Percentiles rank a stretch among this genome's conserved stretches.
Conservation (phyloP, 2,113 vertebrate genomes). For the Cebus imitator region DNA sequence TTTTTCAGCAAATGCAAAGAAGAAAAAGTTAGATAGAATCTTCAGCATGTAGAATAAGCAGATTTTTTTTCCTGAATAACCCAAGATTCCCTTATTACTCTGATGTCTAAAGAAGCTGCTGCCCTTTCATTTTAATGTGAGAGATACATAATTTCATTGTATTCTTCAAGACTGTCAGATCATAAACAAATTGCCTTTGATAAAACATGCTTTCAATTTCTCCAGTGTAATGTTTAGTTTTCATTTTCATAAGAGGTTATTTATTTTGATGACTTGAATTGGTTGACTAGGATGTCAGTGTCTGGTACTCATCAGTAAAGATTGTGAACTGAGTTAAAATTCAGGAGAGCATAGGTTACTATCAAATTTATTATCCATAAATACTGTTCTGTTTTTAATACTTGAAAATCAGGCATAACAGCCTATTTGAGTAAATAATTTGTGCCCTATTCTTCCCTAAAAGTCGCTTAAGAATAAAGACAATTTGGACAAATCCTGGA, state of each 20-base stretch:
- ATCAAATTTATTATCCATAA: slow-evolving; percentile 57
- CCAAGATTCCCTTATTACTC: slow-evolving; percentile 62
- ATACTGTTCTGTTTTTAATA: slow-evolving; percentile 58
- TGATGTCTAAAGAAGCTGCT: slow-evolving; percentile 47
- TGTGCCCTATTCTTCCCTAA: background rate
- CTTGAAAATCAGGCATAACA: slow-evolving; percentile 59
- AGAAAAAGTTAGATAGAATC: background rate
- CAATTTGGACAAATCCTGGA: background rate
- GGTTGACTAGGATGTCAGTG: slow-evolving; percentile 66
- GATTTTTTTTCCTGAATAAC: slow-evolving; percentile 57
- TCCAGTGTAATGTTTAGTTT: slow-evolving; percentile 73
- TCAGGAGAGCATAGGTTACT: slow-evolving; percentile 17
- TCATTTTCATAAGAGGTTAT: slow-evolving; percentile 70
- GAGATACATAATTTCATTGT: slow-evolving; percentile 27
- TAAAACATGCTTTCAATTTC: slow-evolving; percentile 78
- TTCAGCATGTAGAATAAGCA: background rate
- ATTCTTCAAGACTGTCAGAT: slow-evolving; percentile 60
- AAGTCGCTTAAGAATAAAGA: slow-evolving; percentile 31
- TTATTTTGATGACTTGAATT: slow-evolving; percentile 71
- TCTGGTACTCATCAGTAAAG: slow-evolving; percentile 75
- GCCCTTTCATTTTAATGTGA: slow-evolving; percentile 61
- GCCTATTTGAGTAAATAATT: slow-evolving; percentile 51
- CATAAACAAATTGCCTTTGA: slow-evolving; percentile 78
- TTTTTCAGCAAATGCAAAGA: background rate
- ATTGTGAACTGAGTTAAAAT: slow-evolving; percentile 64